phyloP scores from a whole-genome alignment of 2,113 vertebrate species.

The Nanger granti region DNA sequence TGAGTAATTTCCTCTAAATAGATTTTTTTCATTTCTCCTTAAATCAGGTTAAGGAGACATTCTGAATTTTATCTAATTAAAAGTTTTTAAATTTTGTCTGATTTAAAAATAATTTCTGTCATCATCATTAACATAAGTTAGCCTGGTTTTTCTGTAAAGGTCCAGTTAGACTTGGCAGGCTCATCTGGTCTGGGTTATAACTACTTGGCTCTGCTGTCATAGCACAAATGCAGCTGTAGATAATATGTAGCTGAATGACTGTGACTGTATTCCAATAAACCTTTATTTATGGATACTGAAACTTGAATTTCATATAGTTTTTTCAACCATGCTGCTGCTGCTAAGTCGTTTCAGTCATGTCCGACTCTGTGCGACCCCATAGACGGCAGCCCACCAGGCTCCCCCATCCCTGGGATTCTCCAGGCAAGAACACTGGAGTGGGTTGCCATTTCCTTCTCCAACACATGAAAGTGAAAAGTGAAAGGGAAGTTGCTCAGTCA shows the following conservation, averaged over 20 bases:
- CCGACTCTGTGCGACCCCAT: no score
- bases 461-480: no score
- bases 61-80: conserved; percentile 23
- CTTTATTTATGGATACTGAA: background rate
- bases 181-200: background rate
- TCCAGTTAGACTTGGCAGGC: background rate
- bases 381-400: no score
- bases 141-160: background rate
- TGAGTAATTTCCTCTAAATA: background rate
- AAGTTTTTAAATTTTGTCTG: background rate
- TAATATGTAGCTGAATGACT: background rate
- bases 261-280: background rate
- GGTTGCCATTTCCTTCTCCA: no score
- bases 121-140: background rate
- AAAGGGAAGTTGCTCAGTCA: no score
- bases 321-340: background rate
- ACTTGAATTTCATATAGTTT: background rate
- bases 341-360: no score
- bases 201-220: background rate
- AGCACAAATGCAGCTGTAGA: background rate
- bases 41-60: background rate
- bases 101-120: background rate
- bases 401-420: no score
- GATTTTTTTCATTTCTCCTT: conserved; percentile 4
- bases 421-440: no score